Base-by-base conservation (phyloP, 1,140 invertebrate species). In the Saccostrea echinata region DNA sequence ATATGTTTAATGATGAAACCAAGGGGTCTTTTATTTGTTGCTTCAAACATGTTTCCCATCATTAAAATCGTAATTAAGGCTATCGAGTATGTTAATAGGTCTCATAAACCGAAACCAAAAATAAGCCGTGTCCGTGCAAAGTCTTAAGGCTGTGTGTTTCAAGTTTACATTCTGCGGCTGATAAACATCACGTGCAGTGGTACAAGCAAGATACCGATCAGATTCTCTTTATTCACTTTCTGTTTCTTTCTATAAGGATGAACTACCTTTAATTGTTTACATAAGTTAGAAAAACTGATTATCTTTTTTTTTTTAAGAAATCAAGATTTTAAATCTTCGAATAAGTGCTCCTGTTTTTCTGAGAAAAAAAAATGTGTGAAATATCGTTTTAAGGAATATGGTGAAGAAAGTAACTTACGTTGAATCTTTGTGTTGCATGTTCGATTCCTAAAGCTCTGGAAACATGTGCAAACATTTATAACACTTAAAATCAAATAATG, bases 1-100 rank as follows among this genome's bases (percentile, higher is more conserved):
- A 84, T 53, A 84, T 84, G 82, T 53, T 84, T 53, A 84, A 84
- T 84, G 53, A 84, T 55, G 53, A 27, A 84, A 53, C 82, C 68
- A 76, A 76, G 68, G 68, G 68, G 68, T 11, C 68, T 76, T 76
- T 76, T 76, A 33, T 76, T 76, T 76, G 68, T 76, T 76, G 68
- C 68, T 76, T 76, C 68, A 76, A 76, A 76, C 68, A 76, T 76
- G 68, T 76, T 76, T 33, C 68, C 27, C 68, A 27, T 76, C 68
- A 76, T 76, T 76, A 76, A 76, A 76, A 76, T 76, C 68, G 68
- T 76, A 76, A 76, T 76, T 76, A 76, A 76, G 68, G 68, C 24
- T 76, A 76, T 76, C 68, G 68, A 76, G 68, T 76, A 76, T 76
- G 68, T 76, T 76, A 76, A 76, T 76, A 76, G 68, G 68, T 76